A percentile compares a stretch with the other conserved stretches of the same genome.
These are phyloP conservation scores for Drepanosiphum platanoidis DNA, from an alignment of 2,888 invertebrate species.

Conservation along the genomic window DNA sequence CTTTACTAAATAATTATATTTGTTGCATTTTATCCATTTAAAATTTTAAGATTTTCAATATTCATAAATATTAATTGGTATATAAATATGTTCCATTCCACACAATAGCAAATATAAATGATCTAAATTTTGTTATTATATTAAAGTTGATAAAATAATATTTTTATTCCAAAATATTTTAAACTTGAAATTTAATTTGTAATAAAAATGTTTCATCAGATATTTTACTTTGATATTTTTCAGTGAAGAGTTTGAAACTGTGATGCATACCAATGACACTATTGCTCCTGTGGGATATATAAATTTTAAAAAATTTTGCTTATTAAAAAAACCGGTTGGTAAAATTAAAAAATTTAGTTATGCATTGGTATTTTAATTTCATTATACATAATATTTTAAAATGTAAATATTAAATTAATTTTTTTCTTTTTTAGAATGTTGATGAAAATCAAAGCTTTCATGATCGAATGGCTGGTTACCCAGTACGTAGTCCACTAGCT, in stretches of 20 bases:
- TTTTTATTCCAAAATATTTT: background rate
- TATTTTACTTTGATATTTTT: constrained; percentile 65
- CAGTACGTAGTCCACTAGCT: constrained; percentile 64
- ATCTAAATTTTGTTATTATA: constrained; percentile 11
- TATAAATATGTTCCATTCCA: background rate
- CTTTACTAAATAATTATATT: background rate
- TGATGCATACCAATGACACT: constrained; percentile 90
- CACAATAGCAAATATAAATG: constrained; percentile 21
- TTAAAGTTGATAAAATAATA: constrained; percentile 4
- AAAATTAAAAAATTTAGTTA: constrained; percentile 30
- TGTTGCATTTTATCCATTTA: background rate
- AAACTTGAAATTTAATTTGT: background rate
- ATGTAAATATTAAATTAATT: constrained; percentile 13
- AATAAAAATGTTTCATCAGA: constrained; percentile 15
- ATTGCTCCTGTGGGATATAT: constrained; percentile 95
- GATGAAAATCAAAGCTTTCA: constrained; percentile 63
- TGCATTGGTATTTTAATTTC: constrained; percentile 20
- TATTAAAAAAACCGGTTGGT: constrained; percentile 73
- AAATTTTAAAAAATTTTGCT: constrained; percentile 83
- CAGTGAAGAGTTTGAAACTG: constrained; percentile 86
- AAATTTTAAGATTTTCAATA: background rate
- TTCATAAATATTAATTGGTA: constrained; percentile 19
- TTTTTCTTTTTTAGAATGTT: constrained; percentile 63
- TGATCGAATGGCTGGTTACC: constrained; percentile 64
- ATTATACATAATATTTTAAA: background rate